Evolutionary conservation across 2,113 vertebrate species (phyloP).

Genomic region (Esox niger): DNA sequence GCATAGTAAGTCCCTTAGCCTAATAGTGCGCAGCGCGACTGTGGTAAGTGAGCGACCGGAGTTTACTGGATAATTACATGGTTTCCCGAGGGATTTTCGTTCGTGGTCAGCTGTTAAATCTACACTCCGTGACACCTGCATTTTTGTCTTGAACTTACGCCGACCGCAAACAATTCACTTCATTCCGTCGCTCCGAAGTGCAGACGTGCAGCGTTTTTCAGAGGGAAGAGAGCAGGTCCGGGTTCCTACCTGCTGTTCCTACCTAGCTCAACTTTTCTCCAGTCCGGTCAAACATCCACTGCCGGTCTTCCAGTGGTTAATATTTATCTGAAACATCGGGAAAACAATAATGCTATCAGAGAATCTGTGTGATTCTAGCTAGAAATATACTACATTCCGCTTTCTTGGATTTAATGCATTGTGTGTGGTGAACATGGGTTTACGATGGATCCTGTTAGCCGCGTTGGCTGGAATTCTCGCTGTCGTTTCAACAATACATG

Average conservation of each 20-base stretch:
- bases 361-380: conserved; percentile 16
- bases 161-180: background rate
- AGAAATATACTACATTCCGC: conserved; percentile 16
- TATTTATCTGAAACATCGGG: background rate
- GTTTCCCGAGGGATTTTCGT: background rate
- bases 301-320: background rate
- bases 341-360: conserved; percentile 35
- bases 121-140: conserved; percentile 6
- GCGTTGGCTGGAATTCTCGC: conserved; percentile 54
- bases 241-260: conserved; percentile 1
- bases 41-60: conserved; percentile 4
- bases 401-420: conserved; percentile 37
- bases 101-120: conserved; percentile 2
- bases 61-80: conserved; percentile 9
- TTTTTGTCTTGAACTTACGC: conserved; percentile 24
- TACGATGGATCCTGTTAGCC: conserved; percentile 63
- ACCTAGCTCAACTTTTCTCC: background rate
- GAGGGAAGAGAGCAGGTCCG: background rate
- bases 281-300: background rate
- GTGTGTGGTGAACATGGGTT: conserved; percentile 58
- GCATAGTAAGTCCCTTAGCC: conserved; percentile 18
- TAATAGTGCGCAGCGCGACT: background rate
- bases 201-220: background rate
- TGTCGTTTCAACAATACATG: conserved; percentile 56
- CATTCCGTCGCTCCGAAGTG: background rate